Percentiles rank a stretch among this genome's conserved stretches.
Conservation (phyloP, 2,113 vertebrate species). For the Cygnus atratus region DNA sequence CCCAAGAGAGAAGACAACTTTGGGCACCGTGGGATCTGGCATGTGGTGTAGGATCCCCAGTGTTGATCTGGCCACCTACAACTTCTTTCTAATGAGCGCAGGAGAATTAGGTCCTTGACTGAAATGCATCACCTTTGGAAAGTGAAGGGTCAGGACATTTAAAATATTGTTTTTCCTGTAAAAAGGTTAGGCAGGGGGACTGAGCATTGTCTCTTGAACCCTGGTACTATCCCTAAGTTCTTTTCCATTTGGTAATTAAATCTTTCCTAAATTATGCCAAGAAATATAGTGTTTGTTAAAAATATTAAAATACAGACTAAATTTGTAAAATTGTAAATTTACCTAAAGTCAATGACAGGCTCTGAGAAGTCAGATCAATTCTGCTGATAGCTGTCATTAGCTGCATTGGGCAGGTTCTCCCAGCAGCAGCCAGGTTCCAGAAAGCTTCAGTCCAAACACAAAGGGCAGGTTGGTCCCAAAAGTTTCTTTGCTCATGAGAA, state of each 20-base stretch:
- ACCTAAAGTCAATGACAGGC: fast-evolving
- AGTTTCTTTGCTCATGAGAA: constrained; percentile 48
- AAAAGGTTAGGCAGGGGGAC: fast-evolving
- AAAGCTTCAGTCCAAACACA: neutral
- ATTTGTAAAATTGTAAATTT: neutral
- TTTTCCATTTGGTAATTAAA: neutral
- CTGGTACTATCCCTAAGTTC: neutral
- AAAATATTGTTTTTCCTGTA: neutral
- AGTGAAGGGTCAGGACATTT: neutral
- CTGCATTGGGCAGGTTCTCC: neutral
- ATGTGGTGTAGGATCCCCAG: neutral
- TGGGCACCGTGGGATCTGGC: no score
- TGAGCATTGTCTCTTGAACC: neutral
- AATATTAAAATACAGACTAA: neutral
- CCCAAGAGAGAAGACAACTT: neutral
- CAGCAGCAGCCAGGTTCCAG: neutral
- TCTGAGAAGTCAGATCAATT: neutral
- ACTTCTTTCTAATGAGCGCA: fast-evolving
- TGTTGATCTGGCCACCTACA: neutral
- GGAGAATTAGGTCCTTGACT: fast-evolving
- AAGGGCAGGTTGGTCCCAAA: neutral
- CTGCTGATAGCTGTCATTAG: fast-evolving
- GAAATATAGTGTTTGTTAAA: neutral
- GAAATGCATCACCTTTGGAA: neutral
- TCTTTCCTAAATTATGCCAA: neutral